Evolutionary conservation across 2,888 invertebrate species (phyloP).

Genomic region (Rhingia campestris): DNA sequence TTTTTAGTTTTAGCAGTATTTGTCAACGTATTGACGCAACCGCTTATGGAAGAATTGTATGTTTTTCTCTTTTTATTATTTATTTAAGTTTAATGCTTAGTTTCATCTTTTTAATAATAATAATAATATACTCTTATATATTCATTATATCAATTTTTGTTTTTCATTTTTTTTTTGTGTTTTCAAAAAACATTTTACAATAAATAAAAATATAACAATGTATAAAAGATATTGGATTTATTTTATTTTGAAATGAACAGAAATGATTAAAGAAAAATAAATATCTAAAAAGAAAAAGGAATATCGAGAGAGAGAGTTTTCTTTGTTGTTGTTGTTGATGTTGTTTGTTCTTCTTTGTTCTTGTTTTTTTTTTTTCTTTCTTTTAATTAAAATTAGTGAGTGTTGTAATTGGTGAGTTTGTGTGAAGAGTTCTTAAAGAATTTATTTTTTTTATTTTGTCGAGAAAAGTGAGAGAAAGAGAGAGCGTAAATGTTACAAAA

Average conservation of each 20-base stretch:
- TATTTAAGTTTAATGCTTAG: conserved; percentile 64
- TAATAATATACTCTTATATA: conserved; percentile 53
- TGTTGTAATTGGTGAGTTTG: conserved; percentile 52
- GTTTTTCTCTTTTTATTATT: conserved; percentile 50
- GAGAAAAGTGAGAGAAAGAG: conserved; percentile 75
- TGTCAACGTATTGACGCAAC: conserved; percentile 28
- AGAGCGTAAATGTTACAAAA: conserved; percentile 65
- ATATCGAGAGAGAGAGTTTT: conserved; percentile 77
- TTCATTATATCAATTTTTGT: conserved; percentile 44
- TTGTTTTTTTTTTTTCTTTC: conserved; percentile 42
- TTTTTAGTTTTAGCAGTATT: conserved; percentile 39
- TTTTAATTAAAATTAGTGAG: conserved; percentile 52
- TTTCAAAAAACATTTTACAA: conserved; percentile 69
- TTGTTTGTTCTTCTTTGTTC: conserved; percentile 57
- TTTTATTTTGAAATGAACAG: conserved; percentile 75
- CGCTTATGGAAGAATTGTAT: conserved; percentile 51
- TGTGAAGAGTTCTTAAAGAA: conserved; percentile 52
- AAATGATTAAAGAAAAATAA: conserved; percentile 76
- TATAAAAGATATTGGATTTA: conserved; percentile 75
- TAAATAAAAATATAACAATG: conserved; percentile 74
- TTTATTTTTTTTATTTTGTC: conserved; percentile 8
- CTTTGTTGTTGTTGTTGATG: conserved; percentile 63
- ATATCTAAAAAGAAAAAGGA: conserved; percentile 77
- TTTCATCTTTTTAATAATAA: conserved; percentile 64
- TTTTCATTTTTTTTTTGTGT: too few relatives aligned